A percentile compares a stretch with the other conserved stretches of the same genome.
Conservation (phyloP, 2,888 invertebrate species). For the Nemotelus pantherinus region DNA sequence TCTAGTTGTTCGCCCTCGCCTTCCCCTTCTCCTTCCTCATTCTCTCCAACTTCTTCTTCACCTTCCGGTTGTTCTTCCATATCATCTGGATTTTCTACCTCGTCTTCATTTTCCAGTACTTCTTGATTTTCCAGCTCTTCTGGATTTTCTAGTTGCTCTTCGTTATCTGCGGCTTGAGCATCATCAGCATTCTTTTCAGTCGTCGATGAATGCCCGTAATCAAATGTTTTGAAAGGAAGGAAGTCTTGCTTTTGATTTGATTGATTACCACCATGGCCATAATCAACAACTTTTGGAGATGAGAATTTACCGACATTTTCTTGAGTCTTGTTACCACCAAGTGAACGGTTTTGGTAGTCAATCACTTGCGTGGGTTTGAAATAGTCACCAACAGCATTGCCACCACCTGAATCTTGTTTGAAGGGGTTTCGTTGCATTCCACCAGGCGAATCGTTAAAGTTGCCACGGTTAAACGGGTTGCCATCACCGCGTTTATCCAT, state of each 20-base stretch:
- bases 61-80: constrained; percentile 48
- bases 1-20: constrained; percentile 47
- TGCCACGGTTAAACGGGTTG: constrained; percentile 38
- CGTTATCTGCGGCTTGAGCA: background rate
- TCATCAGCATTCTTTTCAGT: background rate
- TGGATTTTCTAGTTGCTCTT: background rate
- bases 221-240: constrained; percentile 74
- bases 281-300: constrained; percentile 72
- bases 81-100: constrained; percentile 48
- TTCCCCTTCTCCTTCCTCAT: constrained; percentile 51
- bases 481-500: constrained; percentile 43
- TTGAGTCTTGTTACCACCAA: constrained; percentile 46
- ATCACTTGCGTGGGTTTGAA: constrained; percentile 72
- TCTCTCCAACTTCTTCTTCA: constrained; percentile 48
- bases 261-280: constrained; percentile 71
- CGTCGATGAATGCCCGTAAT: constrained; percentile 72
- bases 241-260: constrained; percentile 64
- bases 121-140: background rate
- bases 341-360: constrained; percentile 75
- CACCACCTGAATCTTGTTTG: constrained; percentile 53
- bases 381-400: constrained; percentile 62
- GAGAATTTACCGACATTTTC: constrained; percentile 65
- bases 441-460: constrained; percentile 38
- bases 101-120: constrained; percentile 3
- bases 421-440: constrained; percentile 21